These are phyloP conservation scores for Phataginus tetradactyla DNA, from an alignment of 2,797 vertebrate genomes.

Conservation along the genomic window DNA sequence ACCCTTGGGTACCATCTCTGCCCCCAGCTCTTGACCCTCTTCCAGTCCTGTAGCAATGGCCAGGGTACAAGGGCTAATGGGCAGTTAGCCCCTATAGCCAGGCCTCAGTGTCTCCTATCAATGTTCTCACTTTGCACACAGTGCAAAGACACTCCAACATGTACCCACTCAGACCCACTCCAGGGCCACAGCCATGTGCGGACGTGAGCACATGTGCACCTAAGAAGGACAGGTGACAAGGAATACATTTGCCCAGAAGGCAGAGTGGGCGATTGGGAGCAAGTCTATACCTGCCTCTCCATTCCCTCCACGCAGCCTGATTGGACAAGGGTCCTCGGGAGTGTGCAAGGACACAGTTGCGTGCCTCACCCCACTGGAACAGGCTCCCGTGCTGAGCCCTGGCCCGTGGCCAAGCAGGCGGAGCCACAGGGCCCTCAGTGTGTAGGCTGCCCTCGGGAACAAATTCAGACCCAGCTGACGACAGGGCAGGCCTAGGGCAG, in stretches of 20 bases:
- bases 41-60: background rate
- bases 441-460: fast-evolving
- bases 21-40: background rate
- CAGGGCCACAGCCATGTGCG: fast-evolving
- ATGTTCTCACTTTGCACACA: background rate
- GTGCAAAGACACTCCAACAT: fast-evolving
- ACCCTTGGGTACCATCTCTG: too few relatives aligned
- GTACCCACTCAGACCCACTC: background rate
- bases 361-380: background rate
- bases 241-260: background rate
- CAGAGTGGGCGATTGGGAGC: background rate
- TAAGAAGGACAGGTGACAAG: background rate
- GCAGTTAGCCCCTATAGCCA: background rate
- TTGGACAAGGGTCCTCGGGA: background rate
- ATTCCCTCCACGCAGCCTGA: background rate
- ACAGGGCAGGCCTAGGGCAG: background rate
- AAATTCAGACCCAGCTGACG: background rate
- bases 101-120: background rate
- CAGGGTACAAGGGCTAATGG: background rate
- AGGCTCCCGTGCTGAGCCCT: background rate
- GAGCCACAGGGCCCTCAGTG: background rate
- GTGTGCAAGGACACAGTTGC: background rate
- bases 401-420: background rate
- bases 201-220: fast-evolving
- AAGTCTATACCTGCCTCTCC: background rate